phyloP scores from a whole-genome alignment of 1,140 invertebrate species.

The Pomacea maculata region DNA sequence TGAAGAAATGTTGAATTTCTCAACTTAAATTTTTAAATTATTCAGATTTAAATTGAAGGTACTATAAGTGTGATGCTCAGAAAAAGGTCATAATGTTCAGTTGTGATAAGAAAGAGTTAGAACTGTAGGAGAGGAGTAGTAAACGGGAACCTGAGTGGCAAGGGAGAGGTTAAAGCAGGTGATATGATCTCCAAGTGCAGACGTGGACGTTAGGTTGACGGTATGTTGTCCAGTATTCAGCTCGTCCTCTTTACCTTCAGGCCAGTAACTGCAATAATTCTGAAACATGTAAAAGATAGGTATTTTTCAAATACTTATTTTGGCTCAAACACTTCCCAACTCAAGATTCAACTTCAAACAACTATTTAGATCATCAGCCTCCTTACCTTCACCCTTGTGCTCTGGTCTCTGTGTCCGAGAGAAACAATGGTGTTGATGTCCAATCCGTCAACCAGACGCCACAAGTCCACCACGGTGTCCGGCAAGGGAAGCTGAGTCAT shows the following conservation, averaged over 20 bases:
- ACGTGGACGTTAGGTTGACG: background rate
- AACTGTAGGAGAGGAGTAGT: background rate
- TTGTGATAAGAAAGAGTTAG: background rate
- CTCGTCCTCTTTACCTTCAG: background rate
- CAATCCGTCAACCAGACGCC: constrained; percentile 52
- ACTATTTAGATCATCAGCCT: too few species aligned
- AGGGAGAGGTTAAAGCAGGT: background rate
- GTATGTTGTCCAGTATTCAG: background rate
- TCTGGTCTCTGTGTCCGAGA: constrained; percentile 3
- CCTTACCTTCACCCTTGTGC: background rate
- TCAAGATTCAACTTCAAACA: too few species aligned
- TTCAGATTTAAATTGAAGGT: background rate
- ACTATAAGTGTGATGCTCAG: background rate
- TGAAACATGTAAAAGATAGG: background rate
- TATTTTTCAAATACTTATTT: too few species aligned
- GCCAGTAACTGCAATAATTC: constrained; percentile 1
- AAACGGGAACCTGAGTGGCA: background rate
- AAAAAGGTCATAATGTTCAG: too few species aligned
- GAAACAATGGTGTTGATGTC: constrained; percentile 41
- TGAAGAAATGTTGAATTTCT: too few species aligned
- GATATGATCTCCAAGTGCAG: background rate
- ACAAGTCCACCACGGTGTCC: constrained; percentile 56
- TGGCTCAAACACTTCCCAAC: too few species aligned
- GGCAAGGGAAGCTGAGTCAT: constrained; percentile 53
- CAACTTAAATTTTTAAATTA: too few species aligned